These are phyloP conservation scores for Piaya cayana DNA, from an alignment of 2,113 vertebrate genomes.

Conservation along the genomic window DNA sequence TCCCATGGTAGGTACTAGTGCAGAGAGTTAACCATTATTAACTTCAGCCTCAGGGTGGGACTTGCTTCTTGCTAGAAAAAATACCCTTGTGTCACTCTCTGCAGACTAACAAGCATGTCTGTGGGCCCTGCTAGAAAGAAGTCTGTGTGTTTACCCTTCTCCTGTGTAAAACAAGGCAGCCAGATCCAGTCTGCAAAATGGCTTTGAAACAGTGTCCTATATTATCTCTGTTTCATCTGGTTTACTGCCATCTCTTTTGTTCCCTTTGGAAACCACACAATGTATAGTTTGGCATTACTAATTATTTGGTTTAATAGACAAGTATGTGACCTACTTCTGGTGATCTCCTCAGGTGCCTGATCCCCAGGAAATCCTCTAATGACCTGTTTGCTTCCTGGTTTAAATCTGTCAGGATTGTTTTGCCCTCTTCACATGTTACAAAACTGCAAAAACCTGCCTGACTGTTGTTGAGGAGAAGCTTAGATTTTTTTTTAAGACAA, in stretches of 20 bases:
- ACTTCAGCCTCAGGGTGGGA: neutral
- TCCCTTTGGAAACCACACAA: conserved; percentile 6
- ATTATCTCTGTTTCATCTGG: conserved; percentile 14
- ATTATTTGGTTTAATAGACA: conserved; percentile 50
- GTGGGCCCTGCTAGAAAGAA: neutral
- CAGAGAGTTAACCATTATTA: neutral
- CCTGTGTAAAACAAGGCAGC: neutral
- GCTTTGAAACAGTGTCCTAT: neutral
- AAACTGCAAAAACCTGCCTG: neutral
- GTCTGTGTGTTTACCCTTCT: neutral
- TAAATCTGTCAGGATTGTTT: neutral
- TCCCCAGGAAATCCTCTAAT: conserved; percentile 44
- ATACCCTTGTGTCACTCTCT: neutral
- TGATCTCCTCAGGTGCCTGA: conserved; percentile 25
- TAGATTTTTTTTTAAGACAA: neutral
- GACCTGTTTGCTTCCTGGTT: conserved; percentile 11
- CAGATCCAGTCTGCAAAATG: conserved; percentile 1
- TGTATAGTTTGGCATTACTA: neutral
- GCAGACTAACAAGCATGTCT: neutral
- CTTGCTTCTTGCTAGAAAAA: neutral
- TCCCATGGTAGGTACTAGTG: neutral
- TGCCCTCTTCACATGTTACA: neutral
- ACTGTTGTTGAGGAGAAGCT: neutral
- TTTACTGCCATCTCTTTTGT: conserved; percentile 5
- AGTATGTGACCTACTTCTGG: conserved; percentile 40